A percentile compares a stretch with the other conserved stretches of the same genome.
These are phyloP conservation scores for Tretioscincus oriximinensis DNA, from an alignment of 2,113 vertebrate species.

Conservation along the genomic window DNA sequence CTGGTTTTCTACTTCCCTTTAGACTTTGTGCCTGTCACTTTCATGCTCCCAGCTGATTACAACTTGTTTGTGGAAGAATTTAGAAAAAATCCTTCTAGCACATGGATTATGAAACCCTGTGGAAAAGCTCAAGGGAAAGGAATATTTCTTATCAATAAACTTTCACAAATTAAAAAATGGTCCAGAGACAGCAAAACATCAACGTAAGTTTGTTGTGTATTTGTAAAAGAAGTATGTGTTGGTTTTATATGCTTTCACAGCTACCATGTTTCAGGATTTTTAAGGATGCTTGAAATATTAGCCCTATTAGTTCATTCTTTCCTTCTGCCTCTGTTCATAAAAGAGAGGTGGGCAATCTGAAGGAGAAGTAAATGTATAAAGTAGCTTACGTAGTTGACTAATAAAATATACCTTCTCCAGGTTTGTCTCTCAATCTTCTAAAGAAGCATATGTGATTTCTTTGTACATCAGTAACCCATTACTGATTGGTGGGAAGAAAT, in stretches of 20 bases:
- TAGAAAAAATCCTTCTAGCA: conserved; percentile 94
- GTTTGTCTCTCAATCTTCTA: conserved; percentile 86
- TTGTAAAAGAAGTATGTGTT: neutral
- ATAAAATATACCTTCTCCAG: conserved; percentile 59
- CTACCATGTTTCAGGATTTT: neutral
- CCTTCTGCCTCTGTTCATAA: neutral
- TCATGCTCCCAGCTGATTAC: conserved; percentile 96
- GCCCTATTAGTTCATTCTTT: too few species aligned
- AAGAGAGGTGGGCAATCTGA: neutral
- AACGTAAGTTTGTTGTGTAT: conserved; percentile 77
- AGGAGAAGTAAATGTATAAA: neutral
- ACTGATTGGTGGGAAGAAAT: conserved; percentile 95
- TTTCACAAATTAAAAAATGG: conserved; percentile 98
- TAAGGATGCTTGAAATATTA: neutral
- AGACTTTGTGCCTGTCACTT: conserved; percentile 98
- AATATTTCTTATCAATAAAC: conserved; percentile 98
- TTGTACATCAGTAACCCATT: conserved; percentile 94
- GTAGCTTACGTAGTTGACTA: neutral
- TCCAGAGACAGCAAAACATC: conserved; percentile 95
- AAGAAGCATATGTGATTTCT: conserved; percentile 97
- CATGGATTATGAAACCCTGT: conserved; percentile 99
- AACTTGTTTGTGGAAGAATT: conserved; percentile 98
- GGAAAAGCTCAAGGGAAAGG: conserved; percentile 98
- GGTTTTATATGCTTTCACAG: neutral
- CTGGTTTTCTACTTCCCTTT: neutral